Evolutionary conservation across 2,113 vertebrate genomes (phyloP), one percentile per base, ranked within the genome.

Genomic region (Eulemur macaco): DNA sequence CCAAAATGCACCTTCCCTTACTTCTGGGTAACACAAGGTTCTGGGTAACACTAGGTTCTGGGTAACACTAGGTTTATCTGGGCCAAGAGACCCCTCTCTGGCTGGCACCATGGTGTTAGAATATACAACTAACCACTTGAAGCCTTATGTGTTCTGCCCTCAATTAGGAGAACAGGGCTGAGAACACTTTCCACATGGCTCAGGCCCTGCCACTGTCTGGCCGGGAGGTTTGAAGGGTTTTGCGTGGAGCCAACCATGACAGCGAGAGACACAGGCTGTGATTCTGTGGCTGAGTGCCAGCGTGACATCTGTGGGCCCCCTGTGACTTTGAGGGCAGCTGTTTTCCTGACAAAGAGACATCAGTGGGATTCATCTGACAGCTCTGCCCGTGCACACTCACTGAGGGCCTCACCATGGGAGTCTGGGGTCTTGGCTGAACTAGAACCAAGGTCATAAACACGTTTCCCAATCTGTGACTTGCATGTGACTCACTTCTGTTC

Each of bases 291-390:
- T 0, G 50, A 45, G 56, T 0, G 52, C 95, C 93, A 96, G 63
- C 0, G 0, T 60, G 95, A 96, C 95, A 95, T 96, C 93, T 95
- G 95, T 42, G 78, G 85, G 39, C 74, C 82, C 77, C 96, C 91
- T 94, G 94, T 91, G 94, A 91, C 88, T 95, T 93, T 1, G 9
- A 54, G 89, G 29, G 34, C 0, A 3, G 77, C 63, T 94, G 60
- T 96, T 82, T 68, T 96, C 69, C 81, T 86, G 92, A 89, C 89
- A 92, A 77, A 86, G 45, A 91, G 88, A 76, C 82, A 89, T 93
- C 94, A 88, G 0, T 96, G 89, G 85, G 76, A 39, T 77, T 34
- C 52, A 85, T 94, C 66, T 0, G 23, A 64, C 42, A 83, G 58
- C 60, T 94, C 77, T 34, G 31, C 9, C 63, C 0, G 0, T 25